These are phyloP conservation scores for Halichoerus grypus DNA, from an alignment of 2,113 vertebrate genomes.

Conservation along the genomic window DNA sequence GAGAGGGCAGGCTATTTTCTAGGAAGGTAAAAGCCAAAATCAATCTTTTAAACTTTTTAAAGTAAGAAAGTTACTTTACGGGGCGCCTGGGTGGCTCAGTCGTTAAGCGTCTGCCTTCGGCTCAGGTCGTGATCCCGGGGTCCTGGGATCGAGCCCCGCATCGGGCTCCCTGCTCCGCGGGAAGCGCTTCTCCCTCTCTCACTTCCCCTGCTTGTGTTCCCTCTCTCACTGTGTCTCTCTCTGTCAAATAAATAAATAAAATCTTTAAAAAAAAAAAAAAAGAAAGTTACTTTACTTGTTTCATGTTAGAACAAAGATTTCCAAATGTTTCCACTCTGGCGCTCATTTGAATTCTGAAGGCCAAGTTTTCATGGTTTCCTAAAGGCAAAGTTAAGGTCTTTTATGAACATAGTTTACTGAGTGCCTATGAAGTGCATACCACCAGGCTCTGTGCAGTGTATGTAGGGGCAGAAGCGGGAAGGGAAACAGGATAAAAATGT, in stretches of 20 bases:
- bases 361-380: conserved; percentile 47
- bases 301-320: conserved; percentile 36
- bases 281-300: neutral
- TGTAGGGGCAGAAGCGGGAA: neutral
- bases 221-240: no score
- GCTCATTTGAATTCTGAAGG: neutral
- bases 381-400: conserved; percentile 20
- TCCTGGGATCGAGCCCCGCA: no score
- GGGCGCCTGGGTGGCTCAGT: no score
- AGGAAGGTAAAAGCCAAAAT: conserved; percentile 44
- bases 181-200: no score
- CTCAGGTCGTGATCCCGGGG: no score
- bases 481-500: neutral
- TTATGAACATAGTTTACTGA: neutral
- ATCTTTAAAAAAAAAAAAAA: neutral
- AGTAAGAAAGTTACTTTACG: neutral
- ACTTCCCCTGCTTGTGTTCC: no score
- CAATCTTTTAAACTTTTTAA: neutral
- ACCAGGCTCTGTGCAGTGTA: neutral
- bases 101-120: no score
- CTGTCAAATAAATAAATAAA: no score
- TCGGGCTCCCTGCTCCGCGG: no score
- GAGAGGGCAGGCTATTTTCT: neutral
- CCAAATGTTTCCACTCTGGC: conserved; percentile 41
- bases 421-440: neutral